Conservation (phyloP, 1,140 invertebrate species). For the Drosophila nikananu region DNA sequence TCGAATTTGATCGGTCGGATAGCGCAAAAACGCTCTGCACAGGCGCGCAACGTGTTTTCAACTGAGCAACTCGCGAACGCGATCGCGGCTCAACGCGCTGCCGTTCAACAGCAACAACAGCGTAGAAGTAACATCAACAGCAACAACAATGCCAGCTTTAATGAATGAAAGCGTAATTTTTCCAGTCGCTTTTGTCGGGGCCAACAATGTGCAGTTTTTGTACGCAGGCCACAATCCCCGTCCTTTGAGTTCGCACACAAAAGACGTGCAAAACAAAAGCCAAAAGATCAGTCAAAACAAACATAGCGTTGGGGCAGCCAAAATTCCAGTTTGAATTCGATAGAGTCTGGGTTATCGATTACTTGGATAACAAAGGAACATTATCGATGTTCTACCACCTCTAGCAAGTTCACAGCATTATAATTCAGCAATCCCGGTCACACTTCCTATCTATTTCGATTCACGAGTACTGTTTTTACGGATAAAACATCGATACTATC, state of each 20-base stretch:
- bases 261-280: constrained; percentile 45
- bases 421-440: neutral
- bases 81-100: constrained; percentile 56
- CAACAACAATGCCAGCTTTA: constrained; percentile 69
- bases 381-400: too few relatives aligned
- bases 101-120: too few relatives aligned
- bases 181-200: constrained; percentile 56
- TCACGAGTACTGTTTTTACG: too few relatives aligned
- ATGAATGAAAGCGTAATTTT: constrained; percentile 79
- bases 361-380: neutral
- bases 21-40: constrained; percentile 74
- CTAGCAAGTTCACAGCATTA: too few relatives aligned
- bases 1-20: constrained; percentile 50
- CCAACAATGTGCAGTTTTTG: constrained; percentile 73
- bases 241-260: constrained; percentile 71
- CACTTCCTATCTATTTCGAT: neutral
- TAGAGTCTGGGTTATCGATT: constrained; percentile 7
- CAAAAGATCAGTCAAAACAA: constrained; percentile 17
- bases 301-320: neutral
- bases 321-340: constrained; percentile 14
- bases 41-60: constrained; percentile 77
- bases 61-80: constrained; percentile 58
- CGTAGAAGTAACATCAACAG: constrained; percentile 16
- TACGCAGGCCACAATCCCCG: constrained; percentile 51
- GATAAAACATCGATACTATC: too few relatives aligned